Conservation (phyloP, 2,113 vertebrate genomes). For the Cebus imitator region DNA sequence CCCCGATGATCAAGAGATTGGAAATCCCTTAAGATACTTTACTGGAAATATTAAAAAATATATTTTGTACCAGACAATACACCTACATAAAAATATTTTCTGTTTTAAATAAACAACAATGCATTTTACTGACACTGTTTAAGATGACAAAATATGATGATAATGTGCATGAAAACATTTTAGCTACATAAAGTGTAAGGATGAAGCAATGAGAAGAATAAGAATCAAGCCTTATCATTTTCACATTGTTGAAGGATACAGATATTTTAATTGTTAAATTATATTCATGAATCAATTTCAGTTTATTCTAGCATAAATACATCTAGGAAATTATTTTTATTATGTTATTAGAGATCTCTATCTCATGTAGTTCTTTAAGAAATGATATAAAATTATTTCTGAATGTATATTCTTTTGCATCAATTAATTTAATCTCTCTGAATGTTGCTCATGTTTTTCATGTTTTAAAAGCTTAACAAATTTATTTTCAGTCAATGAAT, state of each 20-base stretch:
- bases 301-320: background rate
- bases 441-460: background rate
- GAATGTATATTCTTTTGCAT: background rate
- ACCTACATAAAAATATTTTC: background rate
- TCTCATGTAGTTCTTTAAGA: background rate
- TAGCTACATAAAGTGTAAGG: slow-evolving; percentile 2
- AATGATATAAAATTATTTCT: background rate
- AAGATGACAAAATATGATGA: background rate
- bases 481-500: slow-evolving; percentile 5
- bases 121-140: background rate
- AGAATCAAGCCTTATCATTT: background rate
- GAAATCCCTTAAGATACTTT: background rate
- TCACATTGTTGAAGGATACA: background rate
- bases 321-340: background rate
- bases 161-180: background rate
- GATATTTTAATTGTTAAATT: slow-evolving; percentile 32
- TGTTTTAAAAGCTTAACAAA: background rate
- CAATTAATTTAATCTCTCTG: background rate
- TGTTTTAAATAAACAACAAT: slow-evolving; percentile 22
- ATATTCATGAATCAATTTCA: background rate
- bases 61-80: background rate
- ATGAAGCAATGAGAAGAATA: background rate
- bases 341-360: background rate
- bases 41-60: background rate
- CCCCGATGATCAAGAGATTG: background rate